Evolutionary conservation across 2,797 vertebrate species (phyloP).

Genomic region (Danio aesculapii): DNA sequence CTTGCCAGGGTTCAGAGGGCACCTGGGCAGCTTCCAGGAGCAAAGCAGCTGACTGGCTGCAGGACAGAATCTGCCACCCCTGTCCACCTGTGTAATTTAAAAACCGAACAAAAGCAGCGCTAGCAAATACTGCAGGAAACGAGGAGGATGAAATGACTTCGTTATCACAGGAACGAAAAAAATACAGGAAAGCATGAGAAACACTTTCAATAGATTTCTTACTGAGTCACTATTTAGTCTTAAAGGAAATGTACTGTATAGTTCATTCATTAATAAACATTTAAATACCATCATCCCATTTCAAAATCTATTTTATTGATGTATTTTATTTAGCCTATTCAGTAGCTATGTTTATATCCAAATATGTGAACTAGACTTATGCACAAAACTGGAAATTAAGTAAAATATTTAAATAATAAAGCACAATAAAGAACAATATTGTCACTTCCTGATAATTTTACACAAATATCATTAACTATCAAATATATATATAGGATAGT

Average conservation of each 20-base stretch:
- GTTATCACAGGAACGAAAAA: not conserved
- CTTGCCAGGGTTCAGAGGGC: constrained; percentile 54
- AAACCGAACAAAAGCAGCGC: constrained; percentile 45
- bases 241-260: not conserved
- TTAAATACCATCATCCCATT: not conserved
- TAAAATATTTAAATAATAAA: too few relatives aligned
- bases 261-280: not conserved
- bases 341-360: too few relatives aligned
- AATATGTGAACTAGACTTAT: too few relatives aligned
- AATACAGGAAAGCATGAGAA: not conserved
- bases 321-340: too few relatives aligned
- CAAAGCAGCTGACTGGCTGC: constrained; percentile 57
- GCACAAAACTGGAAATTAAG: too few relatives aligned
- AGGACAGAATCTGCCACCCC: constrained; percentile 41
- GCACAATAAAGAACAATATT: too few relatives aligned
- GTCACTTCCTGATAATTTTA: too few relatives aligned
- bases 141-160: not conserved
- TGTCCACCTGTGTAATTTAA: constrained; percentile 50
- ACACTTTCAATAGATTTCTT: not conserved
- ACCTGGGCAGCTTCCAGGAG: constrained; percentile 51
- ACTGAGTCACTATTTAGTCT: not conserved
- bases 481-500: too few relatives aligned
- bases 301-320: not conserved
- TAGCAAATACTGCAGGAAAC: constrained; percentile 41
- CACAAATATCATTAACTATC: too few relatives aligned